Percentiles rank a stretch among this genome's conserved stretches.
These are phyloP conservation scores for Gyps fulvus DNA, from an alignment of 2,113 vertebrate species.

Conservation along the genomic window DNA sequence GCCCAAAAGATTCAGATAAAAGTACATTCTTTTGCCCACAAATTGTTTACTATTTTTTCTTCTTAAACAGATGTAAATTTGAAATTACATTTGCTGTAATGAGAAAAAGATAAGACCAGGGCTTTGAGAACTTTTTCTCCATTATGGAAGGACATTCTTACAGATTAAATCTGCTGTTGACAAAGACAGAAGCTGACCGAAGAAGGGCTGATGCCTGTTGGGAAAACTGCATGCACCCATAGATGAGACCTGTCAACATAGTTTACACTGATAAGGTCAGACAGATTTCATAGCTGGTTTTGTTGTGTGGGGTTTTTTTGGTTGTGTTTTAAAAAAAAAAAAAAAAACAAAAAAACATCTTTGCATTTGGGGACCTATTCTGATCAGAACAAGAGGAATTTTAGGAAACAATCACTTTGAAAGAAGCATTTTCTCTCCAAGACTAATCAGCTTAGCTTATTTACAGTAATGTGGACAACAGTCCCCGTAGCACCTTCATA, in stretches of 20 bases:
- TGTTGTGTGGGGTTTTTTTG: neutral
- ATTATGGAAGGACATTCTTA: neutral
- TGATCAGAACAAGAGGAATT: neutral
- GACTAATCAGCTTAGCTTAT: neutral
- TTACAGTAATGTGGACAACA: neutral
- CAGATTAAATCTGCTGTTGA: neutral
- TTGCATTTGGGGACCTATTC: neutral
- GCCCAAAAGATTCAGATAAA: neutral
- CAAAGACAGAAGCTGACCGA: slow-evolving; percentile 1
- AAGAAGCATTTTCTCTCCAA: neutral
- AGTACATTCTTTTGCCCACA: neutral
- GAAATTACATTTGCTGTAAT: neutral
- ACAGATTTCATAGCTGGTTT: neutral
- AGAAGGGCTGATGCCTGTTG: neutral
- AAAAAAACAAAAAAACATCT: too few species aligned
- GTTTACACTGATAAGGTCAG: slow-evolving; percentile 37
- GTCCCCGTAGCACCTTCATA: neutral
- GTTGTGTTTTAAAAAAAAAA: too few species aligned
- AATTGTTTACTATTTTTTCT: neutral
- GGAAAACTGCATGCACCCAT: neutral
- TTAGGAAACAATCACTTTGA: neutral
- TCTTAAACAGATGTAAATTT: neutral
- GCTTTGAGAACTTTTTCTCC: neutral
- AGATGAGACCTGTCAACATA: slow-evolving; percentile 12
- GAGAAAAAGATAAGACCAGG: neutral